Evolutionary conservation across 2,113 vertebrate genomes (phyloP).

Genomic region (Gallinago media): DNA sequence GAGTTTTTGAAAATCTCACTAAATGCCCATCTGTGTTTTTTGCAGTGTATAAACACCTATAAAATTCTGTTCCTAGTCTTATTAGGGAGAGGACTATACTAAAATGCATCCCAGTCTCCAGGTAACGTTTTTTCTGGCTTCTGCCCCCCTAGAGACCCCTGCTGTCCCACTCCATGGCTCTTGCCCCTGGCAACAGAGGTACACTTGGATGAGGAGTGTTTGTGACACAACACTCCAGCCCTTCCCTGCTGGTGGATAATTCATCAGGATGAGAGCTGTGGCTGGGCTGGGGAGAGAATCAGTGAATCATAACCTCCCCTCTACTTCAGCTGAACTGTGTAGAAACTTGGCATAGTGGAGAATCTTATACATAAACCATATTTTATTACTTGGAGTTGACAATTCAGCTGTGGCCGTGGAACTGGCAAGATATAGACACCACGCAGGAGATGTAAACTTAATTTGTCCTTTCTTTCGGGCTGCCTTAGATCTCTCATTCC

Average conservation of each 20-base stretch:
- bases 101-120: not conserved
- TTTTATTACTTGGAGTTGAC: constrained; percentile 37
- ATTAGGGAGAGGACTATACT: not conserved
- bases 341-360: constrained; percentile 24
- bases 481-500: not conserved
- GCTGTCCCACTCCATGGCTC: not conserved
- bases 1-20: not conserved
- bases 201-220: not conserved
- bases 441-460: not conserved
- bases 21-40: not conserved
- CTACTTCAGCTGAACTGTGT: constrained; percentile 5
- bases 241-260: constrained; percentile 5
- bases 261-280: not conserved
- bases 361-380: not conserved
- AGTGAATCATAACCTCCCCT: not conserved
- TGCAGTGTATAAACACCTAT: not conserved
- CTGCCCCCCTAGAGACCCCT: not conserved
- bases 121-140: not conserved
- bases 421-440: not conserved
- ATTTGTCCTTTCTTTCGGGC: not conserved
- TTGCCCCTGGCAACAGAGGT: not conserved
- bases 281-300: not conserved
- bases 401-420: not conserved
- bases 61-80: not conserved
- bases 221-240: not conserved